Conservation (phyloP, 2,888 invertebrate genomes). For the Omphaloscelis lunosa region DNA sequence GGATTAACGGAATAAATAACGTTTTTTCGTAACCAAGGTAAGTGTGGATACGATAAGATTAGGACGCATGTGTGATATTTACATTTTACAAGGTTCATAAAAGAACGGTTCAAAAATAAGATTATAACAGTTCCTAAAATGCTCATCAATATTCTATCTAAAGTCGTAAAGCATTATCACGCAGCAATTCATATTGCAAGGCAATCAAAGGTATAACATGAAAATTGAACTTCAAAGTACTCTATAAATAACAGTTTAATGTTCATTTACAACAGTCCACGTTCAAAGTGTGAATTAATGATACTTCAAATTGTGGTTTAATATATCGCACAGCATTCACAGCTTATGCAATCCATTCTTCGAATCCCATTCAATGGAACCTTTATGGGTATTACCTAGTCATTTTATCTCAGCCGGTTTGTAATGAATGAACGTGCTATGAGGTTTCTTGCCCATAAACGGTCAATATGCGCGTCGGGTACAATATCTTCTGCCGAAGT, state of each 20-base stretch:
- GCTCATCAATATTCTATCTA: constrained; percentile 32
- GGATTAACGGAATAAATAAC: constrained; percentile 84
- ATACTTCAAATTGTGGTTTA: constrained; percentile 52
- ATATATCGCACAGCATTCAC: constrained; percentile 53
- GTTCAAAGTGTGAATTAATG: constrained; percentile 52
- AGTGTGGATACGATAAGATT: constrained; percentile 77
- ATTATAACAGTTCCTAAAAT: constrained; percentile 28
- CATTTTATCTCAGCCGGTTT: constrained; percentile 64
- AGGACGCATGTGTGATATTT: constrained; percentile 68
- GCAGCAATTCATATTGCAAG: constrained; percentile 31
- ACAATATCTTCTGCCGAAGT: constrained; percentile 81
- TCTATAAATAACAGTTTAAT: constrained; percentile 51
- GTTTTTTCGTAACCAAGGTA: constrained; percentile 76
- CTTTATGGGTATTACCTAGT: constrained; percentile 59
- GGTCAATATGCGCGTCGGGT: constrained; percentile 79
- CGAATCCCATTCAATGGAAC: constrained; percentile 59
- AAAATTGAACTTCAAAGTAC: constrained; percentile 47
- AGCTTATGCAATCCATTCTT: constrained; percentile 57
- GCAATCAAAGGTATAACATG: constrained; percentile 35
- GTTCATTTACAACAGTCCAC: constrained; percentile 45
- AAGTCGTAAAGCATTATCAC: constrained; percentile 24
- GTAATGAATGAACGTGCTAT: constrained; percentile 76
- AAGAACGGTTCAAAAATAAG: constrained; percentile 14
- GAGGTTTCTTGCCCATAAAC: constrained; percentile 82
- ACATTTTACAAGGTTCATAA: constrained; percentile 55